Evolutionary conservation across 2,888 invertebrate species (phyloP).

Genomic region (Colletes collaris): DNA sequence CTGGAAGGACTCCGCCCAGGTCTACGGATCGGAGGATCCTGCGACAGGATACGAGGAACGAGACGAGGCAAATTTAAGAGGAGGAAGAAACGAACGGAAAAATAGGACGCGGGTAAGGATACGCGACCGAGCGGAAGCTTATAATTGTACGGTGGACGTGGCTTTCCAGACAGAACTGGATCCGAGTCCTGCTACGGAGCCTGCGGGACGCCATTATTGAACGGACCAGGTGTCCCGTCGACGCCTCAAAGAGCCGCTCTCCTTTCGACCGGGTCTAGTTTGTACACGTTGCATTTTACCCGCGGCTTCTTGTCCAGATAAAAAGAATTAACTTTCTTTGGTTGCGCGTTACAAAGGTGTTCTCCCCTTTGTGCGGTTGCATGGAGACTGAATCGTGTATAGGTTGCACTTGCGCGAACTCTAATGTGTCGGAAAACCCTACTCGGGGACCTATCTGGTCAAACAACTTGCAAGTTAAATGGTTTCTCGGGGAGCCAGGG

Average conservation of each 20-base stretch:
- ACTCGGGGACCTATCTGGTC: background rate
- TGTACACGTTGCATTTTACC: slow-evolving; percentile 24
- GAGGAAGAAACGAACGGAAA: slow-evolving; percentile 38
- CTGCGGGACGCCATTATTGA: slow-evolving; percentile 72
- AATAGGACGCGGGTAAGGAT: slow-evolving; percentile 33
- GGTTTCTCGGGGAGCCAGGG: no score
- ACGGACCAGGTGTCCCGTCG: slow-evolving; percentile 78
- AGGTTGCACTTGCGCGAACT: slow-evolving; percentile 7
- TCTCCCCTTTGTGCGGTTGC: slow-evolving; percentile 38
- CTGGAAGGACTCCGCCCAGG: slow-evolving; percentile 61
- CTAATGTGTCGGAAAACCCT: slow-evolving; percentile 15
- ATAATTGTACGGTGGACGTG: slow-evolving; percentile 69
- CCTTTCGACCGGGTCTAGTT: slow-evolving; percentile 39
- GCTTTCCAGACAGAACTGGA: slow-evolving; percentile 56
- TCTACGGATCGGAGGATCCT: slow-evolving; percentile 10
- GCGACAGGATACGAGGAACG: slow-evolving; percentile 5
- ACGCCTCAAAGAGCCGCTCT: slow-evolving; percentile 74
- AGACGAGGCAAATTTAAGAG: slow-evolving; percentile 22
- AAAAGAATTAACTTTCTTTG: slow-evolving; percentile 51
- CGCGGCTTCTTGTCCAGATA: slow-evolving; percentile 23
- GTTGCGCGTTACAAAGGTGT: slow-evolving; percentile 26
- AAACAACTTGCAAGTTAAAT: no score
- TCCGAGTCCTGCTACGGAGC: slow-evolving; percentile 58
- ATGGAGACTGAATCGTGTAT: background rate
- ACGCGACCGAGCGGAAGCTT: slow-evolving; percentile 73